Conservation (phyloP, 2,113 vertebrate genomes). For the Maylandia zebra region DNA sequence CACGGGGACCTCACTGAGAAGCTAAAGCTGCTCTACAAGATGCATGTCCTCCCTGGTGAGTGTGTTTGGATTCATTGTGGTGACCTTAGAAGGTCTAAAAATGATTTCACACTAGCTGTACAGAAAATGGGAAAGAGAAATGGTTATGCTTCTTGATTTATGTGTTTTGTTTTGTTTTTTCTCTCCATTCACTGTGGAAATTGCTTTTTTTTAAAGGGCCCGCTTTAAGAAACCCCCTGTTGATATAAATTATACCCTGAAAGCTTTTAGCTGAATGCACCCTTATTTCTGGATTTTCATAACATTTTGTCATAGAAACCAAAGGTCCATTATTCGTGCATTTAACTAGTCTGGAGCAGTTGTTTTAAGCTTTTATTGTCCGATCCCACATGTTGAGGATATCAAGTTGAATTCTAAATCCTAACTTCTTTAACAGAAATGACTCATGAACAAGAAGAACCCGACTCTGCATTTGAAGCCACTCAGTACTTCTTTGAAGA, state of each 20-base stretch:
- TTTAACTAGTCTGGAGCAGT: not conserved
- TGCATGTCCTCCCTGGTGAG: slow-evolving; percentile 92
- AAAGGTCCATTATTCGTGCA: not conserved
- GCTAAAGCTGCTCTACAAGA: slow-evolving; percentile 91
- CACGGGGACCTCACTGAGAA: slow-evolving; percentile 94
- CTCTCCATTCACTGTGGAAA: not conserved
- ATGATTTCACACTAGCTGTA: not conserved
- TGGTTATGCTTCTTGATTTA: not conserved
- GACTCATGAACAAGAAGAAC: slow-evolving; percentile 85
- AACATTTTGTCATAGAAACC: not conserved
- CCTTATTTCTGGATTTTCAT: not conserved
- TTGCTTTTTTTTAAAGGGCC: not conserved
- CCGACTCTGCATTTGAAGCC: slow-evolving; percentile 96
- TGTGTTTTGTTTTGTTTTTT: not conserved
- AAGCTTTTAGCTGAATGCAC: not conserved
- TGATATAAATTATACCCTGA: not conserved
- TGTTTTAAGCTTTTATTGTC: not conserved
- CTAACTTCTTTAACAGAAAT: slow-evolving; percentile 59
- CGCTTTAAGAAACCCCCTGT: not conserved
- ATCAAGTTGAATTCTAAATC: not conserved
- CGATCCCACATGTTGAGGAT: not conserved
- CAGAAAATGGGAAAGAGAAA: not conserved
- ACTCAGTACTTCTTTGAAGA: slow-evolving; percentile 99
- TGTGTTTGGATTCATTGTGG: not conserved
- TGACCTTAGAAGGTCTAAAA: not conserved